A percentile compares a stretch with the other conserved stretches of the same genome.
phyloP scores from a whole-genome alignment of 1,140 invertebrate genomes.

The Parapsyche elsis region DNA sequence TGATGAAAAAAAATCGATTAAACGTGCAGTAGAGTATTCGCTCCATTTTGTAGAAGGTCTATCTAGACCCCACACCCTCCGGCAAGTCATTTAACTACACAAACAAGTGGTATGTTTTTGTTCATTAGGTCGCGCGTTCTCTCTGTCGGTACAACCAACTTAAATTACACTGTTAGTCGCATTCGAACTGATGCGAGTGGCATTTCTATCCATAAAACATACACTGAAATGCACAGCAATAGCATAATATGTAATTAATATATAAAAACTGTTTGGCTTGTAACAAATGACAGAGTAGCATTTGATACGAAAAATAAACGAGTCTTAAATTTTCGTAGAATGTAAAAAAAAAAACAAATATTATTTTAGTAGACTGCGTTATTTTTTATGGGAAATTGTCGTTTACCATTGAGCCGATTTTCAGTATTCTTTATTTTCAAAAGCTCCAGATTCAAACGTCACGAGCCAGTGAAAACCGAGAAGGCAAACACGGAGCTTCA shows the following conservation, averaged over 20 bases:
- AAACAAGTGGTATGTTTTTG: constrained; percentile 53
- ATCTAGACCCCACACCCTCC: not conserved
- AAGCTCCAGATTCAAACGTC: constrained; percentile 7
- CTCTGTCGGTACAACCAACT: constrained; percentile 37
- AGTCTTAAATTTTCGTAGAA: too few species aligned
- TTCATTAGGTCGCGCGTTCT: constrained; percentile 51
- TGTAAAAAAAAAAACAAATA: too few species aligned
- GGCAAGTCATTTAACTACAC: constrained; percentile 53
- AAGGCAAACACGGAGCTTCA: constrained; percentile 8
- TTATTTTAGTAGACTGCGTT: too few species aligned
- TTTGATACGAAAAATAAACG: too few species aligned
- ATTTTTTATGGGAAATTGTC: not conserved
- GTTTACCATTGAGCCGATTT: not conserved
- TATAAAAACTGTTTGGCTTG: too few species aligned
- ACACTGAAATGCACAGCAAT: too few species aligned
- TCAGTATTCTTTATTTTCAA: not conserved
- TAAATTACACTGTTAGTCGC: constrained; percentile 44
- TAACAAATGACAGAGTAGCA: too few species aligned
- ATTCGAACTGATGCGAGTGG: not conserved
- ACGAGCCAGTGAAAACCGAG: constrained; percentile 8
- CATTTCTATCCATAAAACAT: too few species aligned
- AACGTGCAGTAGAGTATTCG: too few species aligned
- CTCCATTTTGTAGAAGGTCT: too few species aligned
- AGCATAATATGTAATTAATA: too few species aligned
- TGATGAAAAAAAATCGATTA: too few species aligned